These are phyloP conservation scores for Tethea ocularis DNA, from an alignment of 2,888 invertebrate species.

Conservation along the genomic window DNA sequence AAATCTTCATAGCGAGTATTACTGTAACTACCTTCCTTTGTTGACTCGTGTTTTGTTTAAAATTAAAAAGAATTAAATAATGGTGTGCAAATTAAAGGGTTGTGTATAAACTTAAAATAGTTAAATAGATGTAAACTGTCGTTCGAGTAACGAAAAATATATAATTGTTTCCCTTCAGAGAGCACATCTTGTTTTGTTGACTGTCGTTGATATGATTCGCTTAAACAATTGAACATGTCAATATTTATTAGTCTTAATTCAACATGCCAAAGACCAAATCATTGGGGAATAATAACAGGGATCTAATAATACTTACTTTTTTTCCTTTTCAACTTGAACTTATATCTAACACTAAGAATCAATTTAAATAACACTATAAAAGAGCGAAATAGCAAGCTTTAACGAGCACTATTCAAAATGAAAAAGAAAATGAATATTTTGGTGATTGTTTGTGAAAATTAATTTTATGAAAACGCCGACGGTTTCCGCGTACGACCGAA, in stretches of 20 bases:
- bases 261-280: constrained; percentile 80
- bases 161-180: constrained; percentile 31
- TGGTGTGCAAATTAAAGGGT: constrained; percentile 84
- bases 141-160: constrained; percentile 62
- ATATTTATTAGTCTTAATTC: constrained; percentile 61
- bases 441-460: constrained; percentile 65
- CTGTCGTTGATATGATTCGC: constrained; percentile 42
- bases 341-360: constrained; percentile 39
- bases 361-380: constrained; percentile 31
- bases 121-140: constrained; percentile 76
- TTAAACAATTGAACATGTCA: constrained; percentile 60
- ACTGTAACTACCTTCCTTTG: constrained; percentile 51
- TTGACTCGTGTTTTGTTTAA: constrained; percentile 59
- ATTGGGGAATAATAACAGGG: constrained; percentile 79
- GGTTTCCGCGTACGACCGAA: constrained; percentile 37
- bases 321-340: constrained; percentile 68
- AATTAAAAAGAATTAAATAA: constrained; percentile 66
- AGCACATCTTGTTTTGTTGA: constrained; percentile 57
- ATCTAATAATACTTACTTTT: constrained; percentile 57
- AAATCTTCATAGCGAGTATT: constrained; percentile 60
- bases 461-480: constrained; percentile 56
- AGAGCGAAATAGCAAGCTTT: constrained; percentile 58
- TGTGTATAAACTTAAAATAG: constrained; percentile 83
- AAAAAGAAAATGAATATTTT: constrained; percentile 59
- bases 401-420: constrained; percentile 60